A percentile compares a stretch with the other conserved stretches of the same genome.
Conservation (phyloP, 2,797 vertebrate genomes). For the Pygocentrus nattereri region DNA sequence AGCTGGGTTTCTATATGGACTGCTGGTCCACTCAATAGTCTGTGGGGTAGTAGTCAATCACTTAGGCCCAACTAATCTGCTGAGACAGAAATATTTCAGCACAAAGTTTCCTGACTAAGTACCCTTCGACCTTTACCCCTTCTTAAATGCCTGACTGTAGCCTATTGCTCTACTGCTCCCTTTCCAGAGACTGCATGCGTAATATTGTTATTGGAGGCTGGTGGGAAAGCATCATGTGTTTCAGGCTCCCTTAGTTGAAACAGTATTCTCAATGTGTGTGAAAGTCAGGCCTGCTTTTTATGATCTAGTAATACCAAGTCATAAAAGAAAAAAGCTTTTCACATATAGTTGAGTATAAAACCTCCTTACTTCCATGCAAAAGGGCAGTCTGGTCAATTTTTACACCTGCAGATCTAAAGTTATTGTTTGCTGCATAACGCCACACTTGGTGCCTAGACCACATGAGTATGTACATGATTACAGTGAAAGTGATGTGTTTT, state of each 20-base stretch:
- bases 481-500: not conserved
- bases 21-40: not conserved
- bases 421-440: not conserved
- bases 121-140: conserved; percentile 10
- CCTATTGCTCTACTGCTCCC: not conserved
- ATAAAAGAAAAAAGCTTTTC: conserved; percentile 51
- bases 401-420: conserved; percentile 19
- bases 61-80: not conserved
- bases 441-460: not conserved
- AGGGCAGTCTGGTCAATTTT: not conserved
- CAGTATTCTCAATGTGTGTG: conserved; percentile 25
- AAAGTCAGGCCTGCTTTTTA: conserved; percentile 32
- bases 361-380: not conserved
- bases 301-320: conserved; percentile 28
- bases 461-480: not conserved
- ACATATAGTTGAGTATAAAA: conserved; percentile 21
- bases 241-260: not conserved
- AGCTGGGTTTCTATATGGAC: conserved; percentile 7
- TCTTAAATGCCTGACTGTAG: not conserved
- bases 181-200: conserved; percentile 12
- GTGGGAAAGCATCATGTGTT: not conserved
- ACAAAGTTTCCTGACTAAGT: not conserved
- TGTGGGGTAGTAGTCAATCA: not conserved
- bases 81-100: not conserved
- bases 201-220: not conserved